phyloP scores from a whole-genome alignment of 2,888 invertebrate species.

The Dryococelus australis region DNA sequence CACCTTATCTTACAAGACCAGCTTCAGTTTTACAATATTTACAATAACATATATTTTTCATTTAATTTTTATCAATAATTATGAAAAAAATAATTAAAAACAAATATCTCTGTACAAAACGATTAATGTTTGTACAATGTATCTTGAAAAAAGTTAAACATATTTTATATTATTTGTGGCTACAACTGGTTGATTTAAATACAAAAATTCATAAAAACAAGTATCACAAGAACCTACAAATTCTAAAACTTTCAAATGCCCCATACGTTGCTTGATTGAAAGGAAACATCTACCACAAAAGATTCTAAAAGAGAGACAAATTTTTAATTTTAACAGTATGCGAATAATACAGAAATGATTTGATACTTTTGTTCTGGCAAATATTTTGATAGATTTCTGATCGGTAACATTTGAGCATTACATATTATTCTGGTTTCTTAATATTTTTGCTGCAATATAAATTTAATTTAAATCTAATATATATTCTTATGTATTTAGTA shows the following conservation, averaged over 20 bases:
- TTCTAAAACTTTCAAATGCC: slow-evolving; percentile 10
- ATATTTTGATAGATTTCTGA: not conserved
- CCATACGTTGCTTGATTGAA: not conserved
- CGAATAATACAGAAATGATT: too few species aligned
- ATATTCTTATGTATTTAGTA: slow-evolving; percentile 16
- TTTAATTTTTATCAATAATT: slow-evolving; percentile 40
- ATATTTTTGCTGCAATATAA: slow-evolving; percentile 10
- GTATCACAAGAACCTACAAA: slow-evolving; percentile 8
- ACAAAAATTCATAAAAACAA: slow-evolving; percentile 16
- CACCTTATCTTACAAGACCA: slow-evolving; percentile 64
- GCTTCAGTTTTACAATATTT: slow-evolving; percentile 60
- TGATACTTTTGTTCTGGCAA: not conserved
- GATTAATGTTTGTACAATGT: slow-evolving; percentile 50
- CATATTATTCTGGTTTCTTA: not conserved
- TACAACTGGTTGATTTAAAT: slow-evolving; percentile 2
- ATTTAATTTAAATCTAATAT: not conserved
- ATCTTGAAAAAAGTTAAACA: slow-evolving; percentile 36
- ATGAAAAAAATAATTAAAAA: slow-evolving; percentile 51
- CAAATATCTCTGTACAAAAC: slow-evolving; percentile 53
- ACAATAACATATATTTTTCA: slow-evolving; percentile 47
- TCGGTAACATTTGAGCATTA: not conserved
- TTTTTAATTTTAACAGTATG: not conserved
- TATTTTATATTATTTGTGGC: slow-evolving; percentile 25
- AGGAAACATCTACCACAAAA: not conserved
- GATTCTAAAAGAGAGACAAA: not conserved